Evolutionary conservation across 2,797 vertebrate genomes (phyloP), one percentile per base, ranked within the genome.

Genomic region (Urocyon cinereoargenteus): DNA sequence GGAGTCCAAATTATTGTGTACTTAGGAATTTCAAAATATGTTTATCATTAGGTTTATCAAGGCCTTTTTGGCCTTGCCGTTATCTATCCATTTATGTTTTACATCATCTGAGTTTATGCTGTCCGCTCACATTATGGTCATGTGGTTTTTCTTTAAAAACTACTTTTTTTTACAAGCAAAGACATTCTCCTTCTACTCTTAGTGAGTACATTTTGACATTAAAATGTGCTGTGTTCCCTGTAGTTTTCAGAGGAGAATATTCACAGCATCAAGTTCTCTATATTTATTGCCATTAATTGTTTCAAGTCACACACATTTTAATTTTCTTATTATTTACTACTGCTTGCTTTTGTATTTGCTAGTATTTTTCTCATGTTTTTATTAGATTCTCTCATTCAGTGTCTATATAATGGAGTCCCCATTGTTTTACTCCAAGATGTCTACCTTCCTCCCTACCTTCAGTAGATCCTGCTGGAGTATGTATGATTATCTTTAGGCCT

Each of bases 311-410:
- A 55, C 13, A 36, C 16, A 77, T 84, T 91, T 90, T 75, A 5
- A 66, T 64, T 93, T 91, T 86, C 53, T 90, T 34, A n/a, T 89
- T 90, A 89, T 51, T 85, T 70, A 55, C 21, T 70, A 12, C 14
- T 49, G 90, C 36, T n/a, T 82, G 86, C 45, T 1, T 75, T 78
- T 73, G 24, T 92, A 1, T 66, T 84, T 89, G 8, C 64, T 40
- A 82, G 13, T 79, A n/a, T 64, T 95, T 84, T 73, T 79, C 66
- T 93, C 86, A 72, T 82, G 59, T 31, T 68, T 95, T 90, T 62
- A 34, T 95, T 53, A 31, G 24, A n/a, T 90, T 92, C 26, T 88
- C 18, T 22, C 11, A 34, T 18, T 88, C 40, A 88, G 26, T 90
- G n/a, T 73, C n/a, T n/a, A 9, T 59, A 61, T 8, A 40, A 57